phyloP scores from a whole-genome alignment of 2,113 vertebrate genomes.

The Perca schrenkii region DNA sequence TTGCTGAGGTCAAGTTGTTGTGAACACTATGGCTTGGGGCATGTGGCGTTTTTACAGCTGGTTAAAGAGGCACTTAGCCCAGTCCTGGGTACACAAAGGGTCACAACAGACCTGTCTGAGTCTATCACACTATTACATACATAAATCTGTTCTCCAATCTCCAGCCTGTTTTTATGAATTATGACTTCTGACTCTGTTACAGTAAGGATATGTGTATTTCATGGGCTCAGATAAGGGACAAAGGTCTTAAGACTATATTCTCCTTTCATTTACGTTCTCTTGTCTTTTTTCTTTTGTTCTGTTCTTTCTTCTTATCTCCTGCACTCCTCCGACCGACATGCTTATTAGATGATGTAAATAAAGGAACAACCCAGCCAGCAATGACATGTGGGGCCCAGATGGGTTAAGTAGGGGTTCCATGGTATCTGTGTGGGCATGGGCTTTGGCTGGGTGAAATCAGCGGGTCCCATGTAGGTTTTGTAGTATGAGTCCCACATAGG shows the following conservation, averaged over 20 bases:
- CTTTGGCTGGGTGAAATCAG: too few relatives aligned
- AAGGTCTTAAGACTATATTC: constrained; percentile 10
- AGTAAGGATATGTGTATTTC: constrained; percentile 69
- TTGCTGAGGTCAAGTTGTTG: neutral
- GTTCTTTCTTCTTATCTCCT: constrained; percentile 7
- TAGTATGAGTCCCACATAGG: too few relatives aligned
- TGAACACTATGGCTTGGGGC: neutral
- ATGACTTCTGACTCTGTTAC: constrained; percentile 45
- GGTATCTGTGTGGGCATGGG: too few relatives aligned
- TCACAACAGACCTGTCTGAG: constrained; percentile 18
- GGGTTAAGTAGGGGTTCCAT: too few relatives aligned
- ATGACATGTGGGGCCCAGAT: too few relatives aligned
- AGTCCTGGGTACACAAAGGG: neutral
- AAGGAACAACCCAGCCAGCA: too few relatives aligned
- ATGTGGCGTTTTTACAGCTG: constrained; percentile 5
- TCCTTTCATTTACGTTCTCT: constrained; percentile 15
- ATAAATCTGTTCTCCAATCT: constrained; percentile 16
- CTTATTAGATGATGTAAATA: constrained; percentile 16
- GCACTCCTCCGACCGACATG: constrained; percentile 12
- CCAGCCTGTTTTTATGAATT: constrained; percentile 51
- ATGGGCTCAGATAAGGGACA: constrained; percentile 36
- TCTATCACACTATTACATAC: neutral
- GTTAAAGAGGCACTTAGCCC: constrained; percentile 24
- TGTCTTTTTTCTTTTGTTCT: constrained; percentile 1
- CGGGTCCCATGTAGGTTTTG: too few relatives aligned